Evolutionary conservation across 2,797 vertebrate species (phyloP).

Genomic region (Sebastes matsubarae): DNA sequence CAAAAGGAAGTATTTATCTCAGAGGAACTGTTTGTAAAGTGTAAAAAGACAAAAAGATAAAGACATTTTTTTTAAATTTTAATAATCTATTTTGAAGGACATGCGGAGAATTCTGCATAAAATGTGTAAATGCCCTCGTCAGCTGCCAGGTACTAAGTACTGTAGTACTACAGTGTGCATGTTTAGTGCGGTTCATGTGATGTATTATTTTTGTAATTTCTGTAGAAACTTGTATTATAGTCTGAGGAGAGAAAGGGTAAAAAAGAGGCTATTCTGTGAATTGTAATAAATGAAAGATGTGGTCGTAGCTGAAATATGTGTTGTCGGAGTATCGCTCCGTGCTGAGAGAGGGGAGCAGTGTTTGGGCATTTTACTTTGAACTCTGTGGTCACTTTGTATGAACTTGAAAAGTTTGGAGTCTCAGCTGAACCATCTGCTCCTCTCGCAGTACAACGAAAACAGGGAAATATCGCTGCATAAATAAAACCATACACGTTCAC

Average conservation of each 20-base stretch:
- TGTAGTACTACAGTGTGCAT: constrained; percentile 58
- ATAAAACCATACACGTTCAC: constrained; percentile 44
- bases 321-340: constrained; percentile 24
- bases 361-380: constrained; percentile 41
- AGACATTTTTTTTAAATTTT: constrained; percentile 28
- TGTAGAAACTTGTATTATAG: constrained; percentile 80
- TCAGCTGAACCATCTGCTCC: constrained; percentile 2
- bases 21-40: constrained; percentile 72
- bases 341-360: constrained; percentile 7
- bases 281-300: constrained; percentile 50
- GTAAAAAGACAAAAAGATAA: constrained; percentile 69
- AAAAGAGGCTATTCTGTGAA: constrained; percentile 63
- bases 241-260: constrained; percentile 36
- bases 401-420: constrained; percentile 45
- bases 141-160: constrained; percentile 58
- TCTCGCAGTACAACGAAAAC: constrained; percentile 9
- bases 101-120: constrained; percentile 56
- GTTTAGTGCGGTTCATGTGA: constrained; percentile 63
- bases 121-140: constrained; percentile 71
- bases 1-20: constrained; percentile 53
- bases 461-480: constrained; percentile 28
- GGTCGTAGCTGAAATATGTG: constrained; percentile 11
- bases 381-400: constrained; percentile 42
- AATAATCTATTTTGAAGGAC: constrained; percentile 70
- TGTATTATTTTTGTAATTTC: constrained; percentile 77